Conservation (phyloP, 2,888 invertebrate genomes). For the Mesorhabditis spiculigera region DNA sequence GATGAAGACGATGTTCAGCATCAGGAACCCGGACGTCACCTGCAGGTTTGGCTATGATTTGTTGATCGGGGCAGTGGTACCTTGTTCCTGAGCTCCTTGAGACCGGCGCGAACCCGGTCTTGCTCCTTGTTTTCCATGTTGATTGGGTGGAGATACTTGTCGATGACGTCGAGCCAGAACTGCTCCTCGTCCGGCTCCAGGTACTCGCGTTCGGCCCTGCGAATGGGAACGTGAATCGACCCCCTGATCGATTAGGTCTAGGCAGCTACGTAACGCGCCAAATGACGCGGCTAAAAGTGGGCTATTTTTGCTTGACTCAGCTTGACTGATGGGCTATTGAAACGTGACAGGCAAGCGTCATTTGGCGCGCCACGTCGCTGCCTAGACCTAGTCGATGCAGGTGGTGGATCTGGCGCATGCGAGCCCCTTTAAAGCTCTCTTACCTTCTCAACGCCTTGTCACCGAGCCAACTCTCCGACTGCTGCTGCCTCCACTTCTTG, state of each 20-base stretch:
- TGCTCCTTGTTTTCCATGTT: constrained; percentile 74
- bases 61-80: constrained; percentile 61
- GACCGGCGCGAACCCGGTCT: constrained; percentile 64
- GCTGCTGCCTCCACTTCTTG: constrained; percentile 45
- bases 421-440: neutral
- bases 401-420: neutral
- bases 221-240: too few species aligned
- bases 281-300: too few species aligned
- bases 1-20: constrained; percentile 97
- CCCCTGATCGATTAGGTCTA: too few species aligned
- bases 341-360: neutral
- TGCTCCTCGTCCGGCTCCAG: constrained; percentile 75
- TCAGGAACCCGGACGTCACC: constrained; percentile 87
- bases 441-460: constrained; percentile 33
- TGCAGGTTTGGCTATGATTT: constrained; percentile 12
- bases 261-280: too few species aligned
- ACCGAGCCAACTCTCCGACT: constrained; percentile 46
- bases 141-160: constrained; percentile 85
- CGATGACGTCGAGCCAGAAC: constrained; percentile 92
- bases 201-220: constrained; percentile 84
- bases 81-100: constrained; percentile 89
- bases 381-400: too few species aligned
- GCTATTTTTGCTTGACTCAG: too few species aligned
- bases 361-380: too few species aligned
- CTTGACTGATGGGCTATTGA: neutral